Evolutionary conservation across 2,797 vertebrate genomes (phyloP), one percentile per base, ranked within the genome.

Genomic region (Pangasius djambal): DNA sequence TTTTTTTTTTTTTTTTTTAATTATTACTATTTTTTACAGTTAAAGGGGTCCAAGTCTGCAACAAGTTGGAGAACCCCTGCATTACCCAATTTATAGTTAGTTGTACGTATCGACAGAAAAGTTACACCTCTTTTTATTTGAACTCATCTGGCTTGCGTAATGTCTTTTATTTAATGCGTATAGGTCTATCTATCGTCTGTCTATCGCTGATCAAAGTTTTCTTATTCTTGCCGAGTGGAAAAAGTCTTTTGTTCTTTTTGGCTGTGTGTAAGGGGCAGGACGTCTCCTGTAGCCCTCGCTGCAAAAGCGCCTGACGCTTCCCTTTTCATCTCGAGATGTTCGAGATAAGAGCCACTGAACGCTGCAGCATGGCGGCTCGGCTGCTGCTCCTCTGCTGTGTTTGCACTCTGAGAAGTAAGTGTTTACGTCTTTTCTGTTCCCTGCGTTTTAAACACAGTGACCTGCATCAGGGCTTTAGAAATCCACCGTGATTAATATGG

Each of bases 281-380:
- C 48, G 18, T 34, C 22, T 25, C 44, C 55, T 37, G 4, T 37
- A 70, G 77, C 48, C 18, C 34, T 83, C 34, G 6, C 10, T 63
- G 87, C 82, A 67, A 48, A 75, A 74, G 22, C 52, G 18, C 1
- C 52, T 12, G 31, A 4, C 6, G 25, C 44, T 63, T 48, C 69
- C 22, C 48, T 55, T 69, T 65, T 67, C 77, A 69, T 81, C 77
- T 82, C 1, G 10, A 89, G 84, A 86, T 86, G 83, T 25, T 44
- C 12, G n/a, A 86, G 74, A 89, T 86, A 81, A 86, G 75, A 89
- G 63, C 37, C n/a, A 6, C 13, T 85, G 37, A 65, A 65, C 6
- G 50, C 12, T 50, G 55, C 72, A 75, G 34, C 67, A 91, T 89
- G 91, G 34, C 25, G 20, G 18, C 22, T 59, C 63, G 34, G 67